Evolutionary conservation across 2,113 vertebrate species (phyloP), one percentile per base, ranked within the genome.

Genomic region (Polyodon spathula): DNA sequence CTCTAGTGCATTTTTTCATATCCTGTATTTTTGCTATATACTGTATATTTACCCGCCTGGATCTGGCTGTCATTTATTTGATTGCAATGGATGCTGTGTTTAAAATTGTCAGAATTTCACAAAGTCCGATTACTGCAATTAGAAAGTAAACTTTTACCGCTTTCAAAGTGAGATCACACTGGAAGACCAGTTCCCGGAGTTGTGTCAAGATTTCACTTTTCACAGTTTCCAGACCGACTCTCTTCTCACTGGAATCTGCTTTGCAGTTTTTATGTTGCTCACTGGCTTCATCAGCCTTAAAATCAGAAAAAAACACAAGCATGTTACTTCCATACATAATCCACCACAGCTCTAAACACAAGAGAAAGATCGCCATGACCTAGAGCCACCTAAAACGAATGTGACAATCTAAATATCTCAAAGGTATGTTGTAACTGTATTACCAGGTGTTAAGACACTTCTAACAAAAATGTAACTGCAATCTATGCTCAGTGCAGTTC

Each of bases 91-190:
- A 27, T 27, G 27, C 3, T 27, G 27, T 27, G 27, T 27, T 27
- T 27, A 3, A 27, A 27, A 27, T 27, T 27, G 27, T 27, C 3
- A 27, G 27, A 48, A 48, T 48, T 10, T 1, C 59, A 40, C 52
- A 14, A 51, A 50, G 46, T 48, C 8, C 11, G 27, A 27, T 27
- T 27, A 27, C 27, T 27, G 27, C 27, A 27, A 27, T 27, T 27
- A 3, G 27, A 27, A n/a, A 44, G 15, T n/a, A 56, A 2, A 66
- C 54, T 67, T 93, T 89, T 81, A 98, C 96, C 58, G 94, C 95
- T 74, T 98, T 98, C 62, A 97, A 86, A 50, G 96, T 98, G 65
- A 97, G 90, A 79, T 98, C 96, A 61, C 95, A 98, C 73, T 97
- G 96, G 66, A 92, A 97, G 74, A 98, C 85, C 77, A 97, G 86